phyloP scores from a whole-genome alignment of 1,140 invertebrate species.

The Medauroidea extradentata region DNA sequence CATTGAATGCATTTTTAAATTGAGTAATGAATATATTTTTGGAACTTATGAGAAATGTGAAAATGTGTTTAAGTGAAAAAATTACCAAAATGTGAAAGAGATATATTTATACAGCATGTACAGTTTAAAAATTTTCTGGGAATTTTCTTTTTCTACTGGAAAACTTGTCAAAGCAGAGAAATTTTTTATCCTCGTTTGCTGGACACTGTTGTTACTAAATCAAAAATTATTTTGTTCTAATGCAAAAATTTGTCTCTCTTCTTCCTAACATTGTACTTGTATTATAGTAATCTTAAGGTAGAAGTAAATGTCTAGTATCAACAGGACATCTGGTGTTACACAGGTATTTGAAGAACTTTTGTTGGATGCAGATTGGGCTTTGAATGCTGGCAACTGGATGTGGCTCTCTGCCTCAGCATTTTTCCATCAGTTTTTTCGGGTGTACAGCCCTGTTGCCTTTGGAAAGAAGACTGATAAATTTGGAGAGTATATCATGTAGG shows the following conservation, averaged over 20 bases:
- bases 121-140: too few relatives aligned
- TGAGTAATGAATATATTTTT: too few relatives aligned
- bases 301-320: background rate
- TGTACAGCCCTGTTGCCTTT: slow-evolving; percentile 71
- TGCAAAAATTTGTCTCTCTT: too few relatives aligned
- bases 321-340: slow-evolving; percentile 29
- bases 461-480: slow-evolving; percentile 69
- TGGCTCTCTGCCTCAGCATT: slow-evolving; percentile 74
- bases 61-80: too few relatives aligned
- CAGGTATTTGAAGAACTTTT: slow-evolving; percentile 63
- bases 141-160: too few relatives aligned
- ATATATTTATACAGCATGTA: too few relatives aligned
- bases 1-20: too few relatives aligned
- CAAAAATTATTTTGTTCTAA: background rate
- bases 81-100: too few relatives aligned
- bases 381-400: slow-evolving; percentile 79
- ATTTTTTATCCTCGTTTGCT: too few relatives aligned
- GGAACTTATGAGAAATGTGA: too few relatives aligned
- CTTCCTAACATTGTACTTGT: too few relatives aligned
- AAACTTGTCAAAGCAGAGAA: background rate
- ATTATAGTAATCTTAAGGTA: too few relatives aligned
- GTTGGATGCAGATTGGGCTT: slow-evolving; percentile 70
- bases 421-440: slow-evolving; percentile 69
- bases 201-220: background rate
- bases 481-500: slow-evolving; percentile 60